Percentiles rank a stretch among this genome's conserved stretches.
phyloP scores from a whole-genome alignment of 2,113 vertebrate genomes.

The Pseudorhombus dupliciocellatus region DNA sequence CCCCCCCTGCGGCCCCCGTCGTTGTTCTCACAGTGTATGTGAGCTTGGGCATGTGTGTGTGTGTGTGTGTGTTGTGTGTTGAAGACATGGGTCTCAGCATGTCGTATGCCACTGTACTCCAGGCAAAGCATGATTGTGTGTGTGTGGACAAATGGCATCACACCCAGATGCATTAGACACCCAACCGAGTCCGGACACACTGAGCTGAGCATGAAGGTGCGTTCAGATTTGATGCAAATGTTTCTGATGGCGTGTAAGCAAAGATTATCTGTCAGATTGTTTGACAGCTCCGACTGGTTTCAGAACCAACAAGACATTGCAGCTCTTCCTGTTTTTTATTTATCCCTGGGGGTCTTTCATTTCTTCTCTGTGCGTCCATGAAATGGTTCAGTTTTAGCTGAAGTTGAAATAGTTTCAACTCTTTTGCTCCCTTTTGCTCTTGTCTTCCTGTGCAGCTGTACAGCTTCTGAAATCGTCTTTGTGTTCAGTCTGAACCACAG shows the following conservation, averaged over 20 bases:
- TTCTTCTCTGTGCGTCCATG: not conserved
- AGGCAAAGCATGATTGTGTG: not conserved
- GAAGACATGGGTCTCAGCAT: slow-evolving; percentile 58
- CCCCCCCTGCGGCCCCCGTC: too few species aligned
- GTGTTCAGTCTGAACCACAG: not conserved
- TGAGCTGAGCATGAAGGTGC: not conserved
- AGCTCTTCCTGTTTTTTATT: not conserved
- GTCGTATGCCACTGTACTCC: slow-evolving; percentile 54
- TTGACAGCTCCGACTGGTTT: not conserved
- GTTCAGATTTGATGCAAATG: not conserved
- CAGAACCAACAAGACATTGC: not conserved
- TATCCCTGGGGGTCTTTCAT: not conserved
- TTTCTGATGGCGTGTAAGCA: not conserved
- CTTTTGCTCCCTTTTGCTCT: not conserved
- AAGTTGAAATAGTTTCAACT: not conserved
- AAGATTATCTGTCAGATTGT: not conserved
- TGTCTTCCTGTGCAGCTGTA: not conserved
- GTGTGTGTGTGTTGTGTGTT: slow-evolving; percentile 46
- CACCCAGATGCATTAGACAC: not conserved
- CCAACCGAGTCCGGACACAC: not conserved
- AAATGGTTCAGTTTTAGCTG: not conserved
- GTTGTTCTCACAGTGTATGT: too few species aligned
- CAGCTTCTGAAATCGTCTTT: not conserved
- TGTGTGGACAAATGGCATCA: too few species aligned
- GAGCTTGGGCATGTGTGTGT: too few species aligned